These are phyloP conservation scores for Chrosomus eos DNA, from an alignment of 2,797 vertebrate species.

Conservation along the genomic window DNA sequence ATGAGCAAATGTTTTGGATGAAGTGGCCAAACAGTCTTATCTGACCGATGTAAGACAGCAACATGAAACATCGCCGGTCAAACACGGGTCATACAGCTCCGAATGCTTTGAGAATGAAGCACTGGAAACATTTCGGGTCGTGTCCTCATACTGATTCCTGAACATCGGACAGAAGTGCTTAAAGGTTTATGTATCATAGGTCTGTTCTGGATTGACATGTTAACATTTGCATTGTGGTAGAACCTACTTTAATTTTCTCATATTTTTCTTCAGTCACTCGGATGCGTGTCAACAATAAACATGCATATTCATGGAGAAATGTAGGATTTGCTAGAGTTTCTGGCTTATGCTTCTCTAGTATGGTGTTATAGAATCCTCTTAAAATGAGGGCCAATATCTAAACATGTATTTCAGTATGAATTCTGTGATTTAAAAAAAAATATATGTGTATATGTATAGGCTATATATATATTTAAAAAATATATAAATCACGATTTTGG, in stretches of 20 bases:
- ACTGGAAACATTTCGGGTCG: neutral
- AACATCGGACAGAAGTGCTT: neutral
- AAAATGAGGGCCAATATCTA: too few relatives aligned
- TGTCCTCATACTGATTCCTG: neutral
- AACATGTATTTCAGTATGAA: too few relatives aligned
- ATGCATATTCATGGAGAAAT: too few relatives aligned
- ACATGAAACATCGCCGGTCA: constrained; percentile 9
- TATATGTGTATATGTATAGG: too few relatives aligned
- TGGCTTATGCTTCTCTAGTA: too few relatives aligned
- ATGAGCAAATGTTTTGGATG: neutral
- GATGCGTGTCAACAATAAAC: neutral
- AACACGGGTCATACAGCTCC: neutral
- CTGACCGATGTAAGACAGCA: constrained; percentile 27
- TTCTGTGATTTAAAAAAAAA: too few relatives aligned
- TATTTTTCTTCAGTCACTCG: too few relatives aligned
- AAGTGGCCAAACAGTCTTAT: constrained; percentile 9
- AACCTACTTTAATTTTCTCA: neutral
- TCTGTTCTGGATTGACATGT: neutral
- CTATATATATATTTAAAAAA: too few relatives aligned
- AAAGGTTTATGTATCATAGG: neutral
- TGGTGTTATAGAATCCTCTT: too few relatives aligned
- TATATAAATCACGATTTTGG: too few relatives aligned
- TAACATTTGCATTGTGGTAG: neutral
- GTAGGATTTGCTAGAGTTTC: too few relatives aligned
- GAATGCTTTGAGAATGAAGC: neutral